Percentiles rank a stretch among this genome's conserved stretches.
These are phyloP conservation scores for Atrina japonica DNA, from an alignment of 2,888 invertebrate species.

Conservation along the genomic window DNA sequence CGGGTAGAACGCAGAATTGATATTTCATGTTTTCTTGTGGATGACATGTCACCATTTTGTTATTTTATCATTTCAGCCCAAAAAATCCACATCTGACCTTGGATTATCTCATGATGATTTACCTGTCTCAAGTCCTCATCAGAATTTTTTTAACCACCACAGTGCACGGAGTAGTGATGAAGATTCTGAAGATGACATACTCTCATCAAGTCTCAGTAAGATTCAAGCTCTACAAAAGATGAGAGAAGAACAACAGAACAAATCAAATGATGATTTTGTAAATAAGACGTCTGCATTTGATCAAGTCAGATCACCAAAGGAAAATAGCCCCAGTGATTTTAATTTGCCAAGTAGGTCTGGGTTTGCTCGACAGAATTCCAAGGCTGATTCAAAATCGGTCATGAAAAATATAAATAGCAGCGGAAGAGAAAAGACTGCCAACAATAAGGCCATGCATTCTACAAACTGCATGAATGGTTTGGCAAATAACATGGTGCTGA, in stretches of 20 bases:
- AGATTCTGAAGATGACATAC: constrained; percentile 59
- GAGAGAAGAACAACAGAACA: constrained; percentile 20
- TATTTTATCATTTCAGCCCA: constrained; percentile 25
- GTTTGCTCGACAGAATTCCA: not conserved
- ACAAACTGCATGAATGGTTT: constrained; percentile 58
- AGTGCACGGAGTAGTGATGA: constrained; percentile 67
- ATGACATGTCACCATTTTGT: no score
- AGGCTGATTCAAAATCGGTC: not conserved
- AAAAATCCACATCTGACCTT: constrained; percentile 11
- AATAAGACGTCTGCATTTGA: constrained; percentile 9
- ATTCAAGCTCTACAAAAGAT: constrained; percentile 37
- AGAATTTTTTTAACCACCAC: constrained; percentile 67
- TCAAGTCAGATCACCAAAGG: not conserved
- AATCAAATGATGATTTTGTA: constrained; percentile 23
- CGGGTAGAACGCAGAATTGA: no score
- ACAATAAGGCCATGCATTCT: constrained; percentile 21
- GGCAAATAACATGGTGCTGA: constrained; percentile 78
- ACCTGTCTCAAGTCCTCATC: constrained; percentile 24
- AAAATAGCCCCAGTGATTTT: constrained; percentile 14
- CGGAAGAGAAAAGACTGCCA: constrained; percentile 4
- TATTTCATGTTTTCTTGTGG: no score
- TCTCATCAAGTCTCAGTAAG: constrained; percentile 48
- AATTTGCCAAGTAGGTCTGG: constrained; percentile 1
- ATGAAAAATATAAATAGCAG: not conserved
- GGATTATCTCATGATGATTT: constrained; percentile 19